Percentiles rank a stretch among this genome's conserved stretches.
Evolutionary conservation across 30 jellyfish, hydroid and myxozoan species (phyloP).

Genomic region (Hydra vulgaris): DNA sequence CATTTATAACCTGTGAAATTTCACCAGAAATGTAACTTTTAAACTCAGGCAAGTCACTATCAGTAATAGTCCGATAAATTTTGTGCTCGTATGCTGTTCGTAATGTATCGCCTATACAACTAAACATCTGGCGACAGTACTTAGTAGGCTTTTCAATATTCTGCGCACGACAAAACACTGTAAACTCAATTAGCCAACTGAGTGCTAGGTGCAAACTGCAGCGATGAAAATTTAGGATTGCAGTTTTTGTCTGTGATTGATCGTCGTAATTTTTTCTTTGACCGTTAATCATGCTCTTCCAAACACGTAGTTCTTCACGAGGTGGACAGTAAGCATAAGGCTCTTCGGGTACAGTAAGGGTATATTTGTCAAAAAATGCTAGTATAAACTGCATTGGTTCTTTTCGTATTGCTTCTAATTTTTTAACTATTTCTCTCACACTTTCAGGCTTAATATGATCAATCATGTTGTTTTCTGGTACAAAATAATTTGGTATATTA

Average conservation of each 20-base stretch:
- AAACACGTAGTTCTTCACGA: background rate
- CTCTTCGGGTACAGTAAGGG: background rate
- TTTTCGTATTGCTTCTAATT: background rate
- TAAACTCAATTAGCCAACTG: background rate
- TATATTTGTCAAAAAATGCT: background rate
- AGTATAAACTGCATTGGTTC: background rate
- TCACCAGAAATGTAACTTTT: background rate
- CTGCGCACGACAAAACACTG: background rate
- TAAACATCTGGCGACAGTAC: background rate
- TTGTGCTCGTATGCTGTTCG: background rate
- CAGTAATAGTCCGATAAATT: background rate
- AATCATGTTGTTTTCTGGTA: too few relatives aligned
- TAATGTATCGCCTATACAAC: background rate
- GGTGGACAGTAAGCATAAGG: background rate
- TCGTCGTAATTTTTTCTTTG: background rate
- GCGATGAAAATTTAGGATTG: background rate
- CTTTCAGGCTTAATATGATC: too few relatives aligned
- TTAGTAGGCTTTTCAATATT: background rate
- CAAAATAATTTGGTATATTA: too few relatives aligned
- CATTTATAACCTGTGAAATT: background rate
- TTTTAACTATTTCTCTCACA: background rate
- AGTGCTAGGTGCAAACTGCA: background rate
- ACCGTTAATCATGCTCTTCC: background rate
- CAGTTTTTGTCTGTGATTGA: background rate
- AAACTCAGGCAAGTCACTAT: background rate